Conservation (phyloP, 2,888 invertebrate genomes). For the Fragum whitleyi region DNA sequence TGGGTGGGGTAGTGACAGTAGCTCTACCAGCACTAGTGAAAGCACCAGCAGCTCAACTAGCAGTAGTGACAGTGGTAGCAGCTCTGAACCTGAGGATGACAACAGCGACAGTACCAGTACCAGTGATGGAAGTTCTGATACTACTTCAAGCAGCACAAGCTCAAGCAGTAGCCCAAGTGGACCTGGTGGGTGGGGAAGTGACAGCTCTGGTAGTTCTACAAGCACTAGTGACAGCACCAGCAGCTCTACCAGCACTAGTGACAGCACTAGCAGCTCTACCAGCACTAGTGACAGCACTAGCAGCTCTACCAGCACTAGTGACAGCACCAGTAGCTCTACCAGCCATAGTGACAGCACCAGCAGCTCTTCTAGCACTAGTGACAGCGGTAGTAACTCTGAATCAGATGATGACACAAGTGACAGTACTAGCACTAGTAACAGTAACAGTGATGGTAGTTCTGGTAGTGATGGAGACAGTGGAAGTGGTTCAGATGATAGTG, state of each 20-base stretch:
- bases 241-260: background rate
- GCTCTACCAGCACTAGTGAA: background rate
- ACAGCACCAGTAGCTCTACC: background rate
- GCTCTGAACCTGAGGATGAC: background rate
- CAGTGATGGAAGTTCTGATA: background rate
- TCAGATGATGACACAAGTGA: background rate
- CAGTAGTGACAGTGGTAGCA: background rate
- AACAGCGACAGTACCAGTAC: background rate
- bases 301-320: background rate
- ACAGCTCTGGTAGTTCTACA: no score
- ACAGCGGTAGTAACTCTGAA: background rate
- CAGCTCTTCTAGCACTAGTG: background rate
- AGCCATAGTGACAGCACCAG: background rate
- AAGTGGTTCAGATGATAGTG: background rate
- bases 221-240: background rate
- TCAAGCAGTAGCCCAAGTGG: background rate
- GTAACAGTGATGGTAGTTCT: background rate
- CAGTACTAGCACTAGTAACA: background rate
- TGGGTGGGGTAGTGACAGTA: background rate
- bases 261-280: background rate
- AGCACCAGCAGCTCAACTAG: no score
- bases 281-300: background rate
- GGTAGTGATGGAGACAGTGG: background rate
- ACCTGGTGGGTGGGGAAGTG: background rate
- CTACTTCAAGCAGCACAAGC: background rate